Conservation (phyloP, 2,113 vertebrate species). For the Seriola rivoliana region DNA sequence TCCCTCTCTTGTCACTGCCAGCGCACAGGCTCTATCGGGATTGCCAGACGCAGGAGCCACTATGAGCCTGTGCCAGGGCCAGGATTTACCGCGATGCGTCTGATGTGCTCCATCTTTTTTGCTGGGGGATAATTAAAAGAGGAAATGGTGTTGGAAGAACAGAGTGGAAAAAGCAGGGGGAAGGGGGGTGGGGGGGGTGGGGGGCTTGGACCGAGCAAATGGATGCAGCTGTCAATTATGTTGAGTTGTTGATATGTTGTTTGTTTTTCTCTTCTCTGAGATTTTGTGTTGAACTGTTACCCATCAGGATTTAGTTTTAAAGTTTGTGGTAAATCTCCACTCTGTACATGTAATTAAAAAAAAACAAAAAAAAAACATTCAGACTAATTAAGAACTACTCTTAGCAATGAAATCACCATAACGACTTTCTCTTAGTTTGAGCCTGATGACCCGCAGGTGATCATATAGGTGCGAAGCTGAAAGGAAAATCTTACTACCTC, state of each 20-base stretch:
- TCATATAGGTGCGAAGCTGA: not conserved
- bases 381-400: constrained; percentile 66
- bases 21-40: constrained; percentile 84
- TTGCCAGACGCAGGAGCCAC: constrained; percentile 81
- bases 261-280: constrained; percentile 63
- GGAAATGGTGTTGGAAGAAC: constrained; percentile 84
- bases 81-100: constrained; percentile 84
- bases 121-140: constrained; percentile 87
- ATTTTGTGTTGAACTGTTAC: constrained; percentile 60
- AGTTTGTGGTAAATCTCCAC: constrained; percentile 69
- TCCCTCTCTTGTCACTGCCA: constrained; percentile 82
- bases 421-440: constrained; percentile 27
- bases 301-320: constrained; percentile 73
- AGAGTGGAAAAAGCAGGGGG: constrained; percentile 78
- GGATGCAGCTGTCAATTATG: constrained; percentile 85
- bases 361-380: constrained; percentile 26
- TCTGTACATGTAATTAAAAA: constrained; percentile 58
- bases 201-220: constrained; percentile 76
- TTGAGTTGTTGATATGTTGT: constrained; percentile 74
- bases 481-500: not conserved
- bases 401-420: constrained; percentile 42
- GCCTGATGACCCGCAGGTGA: constrained; percentile 39
- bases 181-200: constrained; percentile 58
- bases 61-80: constrained; percentile 85
- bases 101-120: constrained; percentile 86